Conservation (phyloP, 2,797 vertebrate species). For the Megaceryle alcyon region DNA sequence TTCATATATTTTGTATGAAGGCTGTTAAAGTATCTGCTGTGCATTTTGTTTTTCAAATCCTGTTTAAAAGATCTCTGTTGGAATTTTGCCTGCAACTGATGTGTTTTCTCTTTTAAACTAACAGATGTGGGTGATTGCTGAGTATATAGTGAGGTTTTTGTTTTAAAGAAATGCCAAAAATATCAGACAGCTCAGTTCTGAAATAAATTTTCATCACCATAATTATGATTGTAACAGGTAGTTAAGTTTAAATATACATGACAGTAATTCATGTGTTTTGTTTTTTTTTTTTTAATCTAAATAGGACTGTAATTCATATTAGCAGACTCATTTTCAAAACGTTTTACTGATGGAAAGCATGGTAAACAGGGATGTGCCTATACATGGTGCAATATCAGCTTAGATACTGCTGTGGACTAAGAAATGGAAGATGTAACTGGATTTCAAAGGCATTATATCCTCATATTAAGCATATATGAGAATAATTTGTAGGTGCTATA, state of each 20-base stretch:
- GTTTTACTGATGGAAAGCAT: neutral
- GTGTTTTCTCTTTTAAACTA: neutral
- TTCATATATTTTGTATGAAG: neutral
- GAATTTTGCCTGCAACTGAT: neutral
- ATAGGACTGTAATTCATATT: neutral
- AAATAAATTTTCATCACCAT: neutral
- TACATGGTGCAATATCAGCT: neutral
- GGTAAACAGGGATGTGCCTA: neutral
- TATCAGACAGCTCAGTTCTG: neutral
- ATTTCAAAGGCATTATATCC: neutral
- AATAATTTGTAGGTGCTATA: neutral
- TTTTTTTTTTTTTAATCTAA: neutral
- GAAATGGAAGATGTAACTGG: neutral
- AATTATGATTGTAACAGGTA: neutral
- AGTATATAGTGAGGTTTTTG: neutral
- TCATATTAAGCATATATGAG: neutral
- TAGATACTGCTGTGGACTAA: neutral
- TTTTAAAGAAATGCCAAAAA: neutral
- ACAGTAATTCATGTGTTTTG: neutral
- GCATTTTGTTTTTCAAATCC: slow-evolving; percentile 6
- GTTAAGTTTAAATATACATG: neutral
- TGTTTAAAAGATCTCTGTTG: neutral
- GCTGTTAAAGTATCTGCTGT: neutral
- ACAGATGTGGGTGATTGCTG: neutral
- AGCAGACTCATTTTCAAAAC: neutral